These are phyloP conservation scores for Ophiodon elongatus DNA, from an alignment of 2,113 vertebrate genomes.

Conservation along the genomic window DNA sequence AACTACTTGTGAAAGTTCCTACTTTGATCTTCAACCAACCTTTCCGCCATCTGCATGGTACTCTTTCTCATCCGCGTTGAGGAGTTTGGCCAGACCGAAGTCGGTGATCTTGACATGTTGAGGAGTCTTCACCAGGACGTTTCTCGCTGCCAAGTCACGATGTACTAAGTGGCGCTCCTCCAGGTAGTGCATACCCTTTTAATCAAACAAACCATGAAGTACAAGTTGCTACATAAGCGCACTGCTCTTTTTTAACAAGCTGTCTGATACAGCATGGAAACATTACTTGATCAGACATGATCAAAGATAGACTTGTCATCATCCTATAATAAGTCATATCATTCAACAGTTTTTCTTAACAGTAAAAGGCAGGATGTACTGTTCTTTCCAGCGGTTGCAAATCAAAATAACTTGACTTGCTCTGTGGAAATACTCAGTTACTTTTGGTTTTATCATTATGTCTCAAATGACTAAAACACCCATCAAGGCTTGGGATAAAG, in stretches of 20 bases:
- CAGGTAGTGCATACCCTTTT: conserved; percentile 97
- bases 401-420: neutral
- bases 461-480: neutral
- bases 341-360: neutral
- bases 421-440: neutral
- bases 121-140: conserved; percentile 96
- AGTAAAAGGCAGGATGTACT: conserved; percentile 5
- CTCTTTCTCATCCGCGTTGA: conserved; percentile 94
- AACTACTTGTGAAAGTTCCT: neutral
- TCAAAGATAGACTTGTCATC: conserved; percentile 5
- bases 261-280: neutral
- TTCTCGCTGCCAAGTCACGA: conserved; percentile 95
- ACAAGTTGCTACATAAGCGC: conserved; percentile 7
- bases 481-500: neutral
- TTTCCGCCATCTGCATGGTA: conserved; percentile 98
- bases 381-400: neutral
- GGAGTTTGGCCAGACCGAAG: conserved; percentile 96
- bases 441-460: conserved; percentile 10
- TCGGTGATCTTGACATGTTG: conserved; percentile 98
- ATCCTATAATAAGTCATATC: neutral
- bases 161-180: conserved; percentile 97
- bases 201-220: conserved; percentile 36
- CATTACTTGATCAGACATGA: neutral
- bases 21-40: conserved; percentile 68
- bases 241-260: neutral